A percentile compares a stretch with the other conserved stretches of the same genome.
Evolutionary conservation across 1,140 invertebrate genomes (phyloP).

Genomic region (Agrypnia vestita): DNA sequence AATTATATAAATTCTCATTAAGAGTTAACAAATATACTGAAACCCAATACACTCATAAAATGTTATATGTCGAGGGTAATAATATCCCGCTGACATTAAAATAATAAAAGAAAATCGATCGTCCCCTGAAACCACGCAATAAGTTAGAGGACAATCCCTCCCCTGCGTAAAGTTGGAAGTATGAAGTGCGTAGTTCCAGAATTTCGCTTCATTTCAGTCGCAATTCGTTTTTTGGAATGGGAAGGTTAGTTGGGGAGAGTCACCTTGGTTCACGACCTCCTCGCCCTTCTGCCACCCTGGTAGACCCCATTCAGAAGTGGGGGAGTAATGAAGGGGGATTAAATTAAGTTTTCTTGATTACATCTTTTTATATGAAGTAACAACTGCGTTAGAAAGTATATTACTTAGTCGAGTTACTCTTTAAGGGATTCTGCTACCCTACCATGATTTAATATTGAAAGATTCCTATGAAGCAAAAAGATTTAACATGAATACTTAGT

Average conservation of each 20-base stretch:
- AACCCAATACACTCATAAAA: too few species aligned
- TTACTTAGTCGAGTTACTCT: background rate
- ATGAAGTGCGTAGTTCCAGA: conserved; percentile 18
- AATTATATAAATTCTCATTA: too few species aligned
- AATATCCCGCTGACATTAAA: background rate
- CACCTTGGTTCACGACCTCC: conserved; percentile 41
- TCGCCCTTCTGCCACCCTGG: conserved; percentile 1
- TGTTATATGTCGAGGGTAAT: background rate
- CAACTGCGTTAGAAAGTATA: background rate
- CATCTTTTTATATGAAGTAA: too few species aligned
- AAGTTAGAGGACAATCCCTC: too few species aligned
- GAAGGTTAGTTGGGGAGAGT: conserved; percentile 37
- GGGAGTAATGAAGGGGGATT: background rate
- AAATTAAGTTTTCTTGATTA: background rate
- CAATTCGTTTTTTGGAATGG: conserved; percentile 18
- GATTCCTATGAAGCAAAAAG: too few species aligned
- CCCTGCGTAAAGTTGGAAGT: background rate
- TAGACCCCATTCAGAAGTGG: background rate
- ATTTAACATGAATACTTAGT: too few species aligned
- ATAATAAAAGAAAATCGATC: background rate
- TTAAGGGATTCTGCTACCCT: too few species aligned
- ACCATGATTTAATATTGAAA: too few species aligned
- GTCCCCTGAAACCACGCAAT: too few species aligned
- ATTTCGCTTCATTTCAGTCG: conserved; percentile 17
- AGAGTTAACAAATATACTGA: too few species aligned